Conservation (phyloP, 2,113 vertebrate species). For the Nannospalax galili region DNA sequence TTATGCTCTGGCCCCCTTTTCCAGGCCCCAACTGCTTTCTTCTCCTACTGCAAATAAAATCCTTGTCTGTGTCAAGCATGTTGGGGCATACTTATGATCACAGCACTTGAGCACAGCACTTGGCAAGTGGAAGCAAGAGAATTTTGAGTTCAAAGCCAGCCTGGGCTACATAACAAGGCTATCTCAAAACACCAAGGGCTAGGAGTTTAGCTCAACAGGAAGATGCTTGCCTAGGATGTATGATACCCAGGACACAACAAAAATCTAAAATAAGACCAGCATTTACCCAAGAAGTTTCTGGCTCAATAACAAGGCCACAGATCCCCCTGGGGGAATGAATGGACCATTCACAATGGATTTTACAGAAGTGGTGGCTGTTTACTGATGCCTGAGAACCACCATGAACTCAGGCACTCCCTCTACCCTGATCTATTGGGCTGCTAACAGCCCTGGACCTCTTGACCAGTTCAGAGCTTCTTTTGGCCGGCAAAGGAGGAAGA, state of each 20-base stretch:
- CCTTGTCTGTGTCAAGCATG: no score
- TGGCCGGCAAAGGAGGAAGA: constrained; percentile 15
- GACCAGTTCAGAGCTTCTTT: constrained; percentile 2
- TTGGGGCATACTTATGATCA: background rate
- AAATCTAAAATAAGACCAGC: background rate
- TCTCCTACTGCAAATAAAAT: background rate
- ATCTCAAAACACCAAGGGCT: background rate
- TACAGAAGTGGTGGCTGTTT: background rate
- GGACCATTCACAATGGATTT: background rate
- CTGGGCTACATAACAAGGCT: background rate
- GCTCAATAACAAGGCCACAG: background rate
- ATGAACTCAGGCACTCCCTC: background rate
- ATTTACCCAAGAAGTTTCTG: background rate
- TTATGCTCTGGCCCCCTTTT: background rate
- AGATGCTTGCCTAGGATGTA: background rate
- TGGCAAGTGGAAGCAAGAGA: background rate
- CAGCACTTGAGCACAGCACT: background rate
- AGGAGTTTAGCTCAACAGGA: background rate
- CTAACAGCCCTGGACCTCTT: background rate
- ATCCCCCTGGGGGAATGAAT: background rate
- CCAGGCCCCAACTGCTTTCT: background rate
- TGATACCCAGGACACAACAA: background rate
- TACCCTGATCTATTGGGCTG: background rate
- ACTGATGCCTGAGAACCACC: background rate
- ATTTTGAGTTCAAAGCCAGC: background rate